These are phyloP conservation scores for Scaptomyza flava DNA, from an alignment of 2,888 invertebrate genomes.

Conservation along the genomic window DNA sequence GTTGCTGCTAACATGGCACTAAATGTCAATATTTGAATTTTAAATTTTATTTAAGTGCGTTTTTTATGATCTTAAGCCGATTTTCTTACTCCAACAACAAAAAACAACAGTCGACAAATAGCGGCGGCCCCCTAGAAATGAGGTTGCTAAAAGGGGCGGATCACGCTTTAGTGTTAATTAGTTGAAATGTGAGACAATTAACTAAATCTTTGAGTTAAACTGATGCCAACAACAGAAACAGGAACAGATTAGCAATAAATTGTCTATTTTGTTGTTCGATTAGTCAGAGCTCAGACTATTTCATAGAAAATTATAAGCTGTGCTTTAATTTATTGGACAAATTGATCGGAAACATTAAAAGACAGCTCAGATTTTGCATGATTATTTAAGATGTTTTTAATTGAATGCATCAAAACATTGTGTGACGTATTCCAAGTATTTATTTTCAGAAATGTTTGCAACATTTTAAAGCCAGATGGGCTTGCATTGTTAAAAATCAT, in stretches of 20 bases:
- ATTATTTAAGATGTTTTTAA: background rate
- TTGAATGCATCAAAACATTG: too few relatives aligned
- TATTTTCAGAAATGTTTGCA: too few relatives aligned
- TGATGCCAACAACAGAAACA: slow-evolving; percentile 17
- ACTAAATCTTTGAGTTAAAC: slow-evolving; percentile 75
- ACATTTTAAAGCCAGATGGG: too few relatives aligned
- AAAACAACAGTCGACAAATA: slow-evolving; percentile 39
- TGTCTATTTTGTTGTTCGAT: background rate
- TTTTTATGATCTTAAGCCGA: slow-evolving; percentile 80
- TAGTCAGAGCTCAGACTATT: background rate
- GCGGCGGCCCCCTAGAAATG: slow-evolving; percentile 31
- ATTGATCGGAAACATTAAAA: slow-evolving; percentile 4
- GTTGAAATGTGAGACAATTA: slow-evolving; percentile 77
- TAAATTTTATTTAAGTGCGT: slow-evolving; percentile 80
- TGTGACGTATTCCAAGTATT: too few relatives aligned
- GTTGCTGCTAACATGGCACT: slow-evolving; percentile 80
- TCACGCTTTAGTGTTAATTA: slow-evolving; percentile 71
- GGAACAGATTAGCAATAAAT: slow-evolving; percentile 8
- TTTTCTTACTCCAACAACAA: slow-evolving; percentile 68
- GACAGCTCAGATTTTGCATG: background rate
- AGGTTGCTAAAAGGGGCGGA: slow-evolving; percentile 69
- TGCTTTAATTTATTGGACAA: slow-evolving; percentile 20
- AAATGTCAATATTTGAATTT: slow-evolving; percentile 82
- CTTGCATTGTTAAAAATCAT: too few relatives aligned
- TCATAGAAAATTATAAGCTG: slow-evolving; percentile 8